Evolutionary conservation across 2,113 vertebrate species (phyloP).

Genomic region (Pedionomus torquatus): DNA sequence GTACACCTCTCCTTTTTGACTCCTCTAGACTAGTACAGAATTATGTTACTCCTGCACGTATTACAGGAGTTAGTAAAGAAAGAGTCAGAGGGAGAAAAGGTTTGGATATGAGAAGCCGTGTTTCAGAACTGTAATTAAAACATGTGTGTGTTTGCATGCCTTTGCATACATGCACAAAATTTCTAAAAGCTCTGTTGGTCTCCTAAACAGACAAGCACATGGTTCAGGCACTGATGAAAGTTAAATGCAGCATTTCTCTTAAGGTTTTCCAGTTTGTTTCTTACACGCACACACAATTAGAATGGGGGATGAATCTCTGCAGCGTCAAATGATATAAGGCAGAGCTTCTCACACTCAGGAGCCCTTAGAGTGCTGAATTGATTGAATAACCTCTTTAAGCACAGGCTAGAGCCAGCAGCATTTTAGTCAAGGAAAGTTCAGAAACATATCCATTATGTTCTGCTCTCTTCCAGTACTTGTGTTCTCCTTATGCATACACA

Average conservation of each 20-base stretch:
- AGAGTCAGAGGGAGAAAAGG: not conserved
- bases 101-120: not conserved
- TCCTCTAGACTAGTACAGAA: not conserved
- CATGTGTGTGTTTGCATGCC: fast-evolving
- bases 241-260: not conserved
- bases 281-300: not conserved
- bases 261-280: not conserved
- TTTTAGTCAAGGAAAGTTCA: not conserved
- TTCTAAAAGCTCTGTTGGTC: not conserved
- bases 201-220: not conserved
- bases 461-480: not conserved
- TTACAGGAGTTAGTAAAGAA: not conserved
- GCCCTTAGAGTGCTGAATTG: not conserved
- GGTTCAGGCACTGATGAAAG: not conserved
- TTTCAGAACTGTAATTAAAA: not conserved
- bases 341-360: not conserved
- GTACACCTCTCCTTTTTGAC: no score
- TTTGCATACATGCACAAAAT: not conserved
- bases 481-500: not conserved
- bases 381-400: not conserved
- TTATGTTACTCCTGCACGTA: not conserved
- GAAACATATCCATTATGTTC: not conserved
- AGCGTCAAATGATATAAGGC: not conserved
- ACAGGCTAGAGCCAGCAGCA: not conserved
- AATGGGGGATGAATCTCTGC: not conserved